phyloP scores from a whole-genome alignment of 2,888 invertebrate genomes.

The Nebria brevicollis region DNA sequence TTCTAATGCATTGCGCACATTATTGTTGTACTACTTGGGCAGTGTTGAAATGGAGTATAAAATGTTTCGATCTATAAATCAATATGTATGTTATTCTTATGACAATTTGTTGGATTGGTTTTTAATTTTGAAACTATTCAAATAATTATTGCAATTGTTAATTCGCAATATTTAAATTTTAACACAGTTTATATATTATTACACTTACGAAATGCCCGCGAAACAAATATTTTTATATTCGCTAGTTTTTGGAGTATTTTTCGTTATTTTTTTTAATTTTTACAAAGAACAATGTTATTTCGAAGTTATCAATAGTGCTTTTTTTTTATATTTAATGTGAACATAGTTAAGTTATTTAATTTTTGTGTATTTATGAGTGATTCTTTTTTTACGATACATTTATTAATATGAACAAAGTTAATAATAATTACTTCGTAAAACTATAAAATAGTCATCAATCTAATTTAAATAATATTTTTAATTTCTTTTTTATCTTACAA shows the following conservation, averaged over 20 bases:
- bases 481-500: not conserved
- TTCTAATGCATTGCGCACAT: not conserved
- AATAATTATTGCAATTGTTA: constrained; percentile 45
- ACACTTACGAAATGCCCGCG: constrained; percentile 42
- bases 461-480: not conserved
- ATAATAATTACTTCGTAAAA: not conserved
- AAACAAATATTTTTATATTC: constrained; percentile 18
- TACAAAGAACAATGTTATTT: constrained; percentile 42
- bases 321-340: constrained; percentile 4
- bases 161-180: constrained; percentile 47
- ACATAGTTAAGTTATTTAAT: constrained; percentile 36
- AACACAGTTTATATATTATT: constrained; percentile 34
- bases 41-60: not conserved
- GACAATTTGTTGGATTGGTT: constrained; percentile 24
- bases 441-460: not conserved
- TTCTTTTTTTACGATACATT: constrained; percentile 30
- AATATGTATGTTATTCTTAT: not conserved
- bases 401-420: constrained; percentile 39
- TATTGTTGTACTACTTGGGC: not conserved
- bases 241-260: not conserved
- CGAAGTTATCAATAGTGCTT: constrained; percentile 7
- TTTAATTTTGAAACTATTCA: constrained; percentile 37
- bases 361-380: constrained; percentile 38
- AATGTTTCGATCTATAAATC: not conserved
- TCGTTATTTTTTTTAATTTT: constrained; percentile 33